Conservation (phyloP, 2,113 vertebrate species). For the Puma concolor region DNA sequence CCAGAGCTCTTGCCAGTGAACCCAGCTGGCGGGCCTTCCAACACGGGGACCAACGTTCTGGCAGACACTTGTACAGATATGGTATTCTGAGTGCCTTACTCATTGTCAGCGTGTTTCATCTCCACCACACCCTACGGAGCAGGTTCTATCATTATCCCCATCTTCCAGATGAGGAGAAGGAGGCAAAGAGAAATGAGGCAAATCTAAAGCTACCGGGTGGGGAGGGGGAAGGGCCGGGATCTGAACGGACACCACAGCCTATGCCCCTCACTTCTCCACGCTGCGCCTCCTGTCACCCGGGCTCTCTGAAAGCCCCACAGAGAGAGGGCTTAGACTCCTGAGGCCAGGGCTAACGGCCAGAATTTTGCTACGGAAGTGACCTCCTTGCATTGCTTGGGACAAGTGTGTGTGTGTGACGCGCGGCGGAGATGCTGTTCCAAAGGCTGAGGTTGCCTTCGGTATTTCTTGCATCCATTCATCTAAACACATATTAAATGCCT, state of each 20-base stretch:
- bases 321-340: background rate
- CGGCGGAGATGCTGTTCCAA: background rate
- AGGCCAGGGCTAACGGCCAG: background rate
- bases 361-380: background rate
- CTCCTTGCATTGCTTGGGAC: background rate
- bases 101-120: background rate
- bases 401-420: background rate
- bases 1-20: background rate
- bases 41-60: background rate
- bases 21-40: background rate
- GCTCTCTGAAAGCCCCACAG: background rate
- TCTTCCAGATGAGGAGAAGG: background rate
- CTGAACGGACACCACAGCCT: background rate
- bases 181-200: background rate
- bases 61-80: background rate
- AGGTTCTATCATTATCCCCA: background rate
- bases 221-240: background rate
- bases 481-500: background rate
- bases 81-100: background rate
- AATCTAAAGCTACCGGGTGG: background rate
- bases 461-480: conserved; percentile 14
- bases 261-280: background rate
- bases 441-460: background rate
- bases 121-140: background rate
- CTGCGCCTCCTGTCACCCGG: background rate